Evolutionary conservation across 1,140 invertebrate genomes (phyloP).

Genomic region (Temnothorax nylanderi): DNA sequence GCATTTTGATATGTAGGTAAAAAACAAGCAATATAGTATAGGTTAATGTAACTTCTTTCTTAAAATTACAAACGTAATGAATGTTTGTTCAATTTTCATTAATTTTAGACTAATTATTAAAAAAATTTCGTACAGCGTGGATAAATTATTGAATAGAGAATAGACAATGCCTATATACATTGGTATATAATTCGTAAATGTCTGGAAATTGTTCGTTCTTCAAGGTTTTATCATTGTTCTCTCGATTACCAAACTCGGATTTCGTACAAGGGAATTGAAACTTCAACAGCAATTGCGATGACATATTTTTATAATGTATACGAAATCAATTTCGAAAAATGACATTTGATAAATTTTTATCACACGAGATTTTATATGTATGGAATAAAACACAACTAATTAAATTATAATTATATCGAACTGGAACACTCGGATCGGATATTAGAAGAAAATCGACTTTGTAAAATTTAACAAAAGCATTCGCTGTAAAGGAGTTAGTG

Average conservation of each 20-base stretch:
- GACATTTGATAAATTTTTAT: not conserved
- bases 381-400: not conserved
- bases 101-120: slow-evolving; percentile 28
- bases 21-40: not conserved
- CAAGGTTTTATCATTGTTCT: slow-evolving; percentile 59
- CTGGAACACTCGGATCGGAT: slow-evolving; percentile 2
- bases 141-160: not conserved
- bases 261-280: slow-evolving; percentile 66
- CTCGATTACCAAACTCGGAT: slow-evolving; percentile 65
- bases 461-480: not conserved
- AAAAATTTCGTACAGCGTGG: not conserved
- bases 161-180: slow-evolving; percentile 67
- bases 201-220: slow-evolving; percentile 53
- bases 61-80: not conserved
- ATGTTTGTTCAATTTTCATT: not conserved
- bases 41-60: not conserved
- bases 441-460: not conserved
- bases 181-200: slow-evolving; percentile 53
- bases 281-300: slow-evolving; percentile 30
- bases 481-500: not conserved
- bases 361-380: not conserved
- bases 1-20: not conserved
- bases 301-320: slow-evolving; percentile 1
- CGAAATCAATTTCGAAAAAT: not conserved
- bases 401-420: slow-evolving; percentile 6